Evolutionary conservation across 2,797 vertebrate genomes (phyloP), one percentile per base, ranked within the genome.

Genomic region (Takifugu rubripes): DNA sequence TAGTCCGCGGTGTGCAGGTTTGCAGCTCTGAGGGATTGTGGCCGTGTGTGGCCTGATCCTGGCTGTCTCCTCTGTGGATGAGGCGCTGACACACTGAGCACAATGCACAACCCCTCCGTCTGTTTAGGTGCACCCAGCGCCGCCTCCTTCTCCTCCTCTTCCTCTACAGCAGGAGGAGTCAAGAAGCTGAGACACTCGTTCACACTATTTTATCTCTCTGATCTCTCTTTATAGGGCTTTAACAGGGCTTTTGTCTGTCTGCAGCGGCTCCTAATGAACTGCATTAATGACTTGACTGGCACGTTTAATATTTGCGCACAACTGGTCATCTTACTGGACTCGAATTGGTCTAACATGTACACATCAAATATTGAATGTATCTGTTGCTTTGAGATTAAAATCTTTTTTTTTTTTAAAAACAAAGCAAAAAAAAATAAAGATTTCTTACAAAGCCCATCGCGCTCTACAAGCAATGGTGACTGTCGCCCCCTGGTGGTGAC

Each of bases 71-170:
- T 52, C 56, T 1, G 59, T 62, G 58, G 68, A 75, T 70, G 78
- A 64, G 66, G 80, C 54, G 72, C 77, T 85, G 87, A 88, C 88
- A 88, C 44, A 66, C 71, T 78, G 87, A 86, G 77, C 84, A 84
- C 85, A 91, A 91, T 79, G 87, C 78, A 74, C 45, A 70, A 76
- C 60, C 83, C 81, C 83, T 84, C 79, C 50, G 85, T 89, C 84
- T 91, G 91, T 88, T 90, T 86, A 89, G 89, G 87, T 89, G 79
- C 70, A 75, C 59, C n/a, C 66, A 77, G 77, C 63, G 83, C 83
- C 90, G 79, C 89, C 89, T 74, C 82, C 77, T 72, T 56, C 58
- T 70, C 40, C 69, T 12, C 46, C 76, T 56, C 54, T 6, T n/a
- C 43, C 57, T 70, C 40, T 68, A 8, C 46, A 6, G 87, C 83